Evolutionary conservation across 2,888 invertebrate genomes (phyloP), one percentile per base, ranked within the genome.

Genomic region (Melieria crassipennis): DNA sequence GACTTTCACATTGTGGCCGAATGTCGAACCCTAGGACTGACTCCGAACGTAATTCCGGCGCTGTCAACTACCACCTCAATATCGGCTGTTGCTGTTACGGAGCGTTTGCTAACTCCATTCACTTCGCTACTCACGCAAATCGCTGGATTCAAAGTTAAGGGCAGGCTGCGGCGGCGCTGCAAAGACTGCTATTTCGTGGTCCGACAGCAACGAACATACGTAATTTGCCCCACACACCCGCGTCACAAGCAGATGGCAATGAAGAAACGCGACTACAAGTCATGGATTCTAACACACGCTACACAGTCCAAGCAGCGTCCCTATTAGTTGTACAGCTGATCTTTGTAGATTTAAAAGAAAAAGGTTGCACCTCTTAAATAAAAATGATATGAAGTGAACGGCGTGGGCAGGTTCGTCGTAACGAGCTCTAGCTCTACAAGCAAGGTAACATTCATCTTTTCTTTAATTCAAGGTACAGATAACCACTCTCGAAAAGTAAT

Each of bases 181-280:
- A 92, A 91, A 84, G 92, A 92, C 79, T 96, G 96, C 82, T 93
- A 92, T 79, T 89, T 92, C 80, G 91, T 93, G 10, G 87, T 89
- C 58, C 87, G 92, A 70, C 89, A 93, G 78, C 90, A 92, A 77
- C 89, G 93, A 72, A 82, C 90, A 78, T 93, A 91, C 84, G 91
- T 94, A 57, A 90, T 93, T 76, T 96, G 96, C 78, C 91, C 91
- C 69, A 91, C 91, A 46, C 91, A 91, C 81, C 92, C 92, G 42
- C 89, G 95, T 52, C 96, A 96, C 82, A 96, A 96, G 82, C 95
- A 95, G 86, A 92, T 92, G 90, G 87, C 91, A 13, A 91, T 92
- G 88, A 89, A 90, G 71, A 89, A 91, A 71, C 89, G 90, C 76
- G 91, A 91, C 10, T 89, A 90, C 75, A 92, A 92, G 78, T 92